Percentiles rank a stretch among this genome's conserved stretches.
phyloP scores from a whole-genome alignment of 2,113 vertebrate genomes.

The Atractosteus spatula region DNA sequence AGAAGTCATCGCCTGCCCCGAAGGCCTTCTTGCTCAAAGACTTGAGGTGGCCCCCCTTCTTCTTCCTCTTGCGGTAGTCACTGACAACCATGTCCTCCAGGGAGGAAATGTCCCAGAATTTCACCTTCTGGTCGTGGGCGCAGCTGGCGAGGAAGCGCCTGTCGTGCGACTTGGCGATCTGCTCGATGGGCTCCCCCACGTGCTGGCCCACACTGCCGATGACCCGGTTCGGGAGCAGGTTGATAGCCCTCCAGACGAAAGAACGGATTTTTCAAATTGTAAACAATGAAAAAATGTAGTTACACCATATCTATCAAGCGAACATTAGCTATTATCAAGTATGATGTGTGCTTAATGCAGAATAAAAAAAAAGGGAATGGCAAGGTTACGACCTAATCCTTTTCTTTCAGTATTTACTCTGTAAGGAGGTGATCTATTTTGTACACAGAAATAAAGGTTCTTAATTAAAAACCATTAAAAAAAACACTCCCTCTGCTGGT shows the following conservation, averaged over 20 bases:
- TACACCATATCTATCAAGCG: too few species aligned
- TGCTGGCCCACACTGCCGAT: constrained; percentile 90
- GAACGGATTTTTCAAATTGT: background rate
- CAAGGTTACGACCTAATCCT: too few species aligned
- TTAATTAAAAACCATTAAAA: background rate
- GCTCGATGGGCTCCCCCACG: constrained; percentile 81
- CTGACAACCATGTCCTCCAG: constrained; percentile 66
- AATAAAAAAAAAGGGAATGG: too few species aligned
- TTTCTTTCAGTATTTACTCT: too few species aligned
- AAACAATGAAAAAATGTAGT: too few species aligned
- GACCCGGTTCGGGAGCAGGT: constrained; percentile 86
- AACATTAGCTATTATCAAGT: too few species aligned
- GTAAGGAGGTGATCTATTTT: too few species aligned
- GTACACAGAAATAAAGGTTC: background rate
- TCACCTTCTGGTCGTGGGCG: constrained; percentile 87
- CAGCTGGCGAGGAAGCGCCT: constrained; percentile 79
- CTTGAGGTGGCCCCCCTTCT: constrained; percentile 72
- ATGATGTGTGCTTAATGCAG: too few species aligned
- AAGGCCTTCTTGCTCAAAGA: constrained; percentile 80
- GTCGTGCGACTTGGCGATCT: constrained; percentile 71
- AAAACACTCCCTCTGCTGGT: background rate
- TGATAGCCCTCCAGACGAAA: constrained; percentile 72
- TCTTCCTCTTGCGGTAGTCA: constrained; percentile 84
- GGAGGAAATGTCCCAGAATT: constrained; percentile 86
- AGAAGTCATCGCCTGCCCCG: constrained; percentile 79